Evolutionary conservation across 2,888 invertebrate genomes (phyloP), one percentile per base, ranked within the genome.

Genomic region (Diaprepes abbreviatus): DNA sequence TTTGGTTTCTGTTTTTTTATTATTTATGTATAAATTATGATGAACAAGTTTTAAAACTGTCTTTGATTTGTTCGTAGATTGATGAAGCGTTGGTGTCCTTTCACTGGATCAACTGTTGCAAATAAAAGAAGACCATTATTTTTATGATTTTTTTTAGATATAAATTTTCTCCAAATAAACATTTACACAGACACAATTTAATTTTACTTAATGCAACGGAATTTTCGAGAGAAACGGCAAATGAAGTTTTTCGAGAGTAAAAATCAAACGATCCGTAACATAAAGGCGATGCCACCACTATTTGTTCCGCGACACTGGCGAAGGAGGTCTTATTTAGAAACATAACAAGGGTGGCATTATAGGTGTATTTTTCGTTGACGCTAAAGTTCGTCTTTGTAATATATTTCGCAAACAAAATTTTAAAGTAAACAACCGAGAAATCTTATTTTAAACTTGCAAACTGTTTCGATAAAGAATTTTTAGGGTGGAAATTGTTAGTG

Each of bases 191-290:
- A 24, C 3, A 24, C 24, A 24, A 24, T 24, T 24, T 24, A 36
- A 36, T 14, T 36, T 36, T 14, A 36, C 36, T n/a, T 36, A 36
- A 36, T n/a, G 2, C 14, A 12, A 12, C 4, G 6, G 6, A 36
- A 36, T 36, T 36, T 36, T 12, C 7, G 6, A 3, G 14, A 12
- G 7, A 12, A 7, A 36, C 31, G 17, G 36, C 54, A 54, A 54
- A 54, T 54, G 33, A 57, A 38, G 24, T 21, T 38, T 38, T 24
- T 36, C 38, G 14, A 57, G 36, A n/a, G 38, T 38, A 40, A 57
- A 57, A 21, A 40, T 38, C 57, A 57, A 57, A 57, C 40, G 40
- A 57, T 57, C 57, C 21, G 57, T 17, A 57, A 57, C 57, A 40
- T 40, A 12, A 28, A 28, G 28, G 21, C 48, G 38, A 54, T 33